These are phyloP conservation scores for Thymelicus lineola DNA, from an alignment of 2,888 invertebrate genomes.

Conservation along the genomic window DNA sequence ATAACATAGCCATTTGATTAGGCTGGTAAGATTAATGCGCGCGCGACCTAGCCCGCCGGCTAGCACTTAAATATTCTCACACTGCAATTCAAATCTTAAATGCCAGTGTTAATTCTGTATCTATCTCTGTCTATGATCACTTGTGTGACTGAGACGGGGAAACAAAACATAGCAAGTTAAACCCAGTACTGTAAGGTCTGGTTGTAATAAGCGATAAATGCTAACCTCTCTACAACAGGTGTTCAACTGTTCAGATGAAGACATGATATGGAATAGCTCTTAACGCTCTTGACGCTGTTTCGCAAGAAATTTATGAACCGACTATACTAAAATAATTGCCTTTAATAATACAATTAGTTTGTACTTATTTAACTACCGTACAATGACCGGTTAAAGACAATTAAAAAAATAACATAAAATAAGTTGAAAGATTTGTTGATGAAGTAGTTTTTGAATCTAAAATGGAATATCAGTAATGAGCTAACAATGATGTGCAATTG, in stretches of 20 bases:
- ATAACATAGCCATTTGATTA: slow-evolving; percentile 40
- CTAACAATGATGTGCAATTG: no score
- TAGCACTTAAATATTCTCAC: slow-evolving; percentile 27
- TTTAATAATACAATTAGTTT: background rate
- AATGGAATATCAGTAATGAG: no score
- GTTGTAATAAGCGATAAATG: slow-evolving; percentile 35
- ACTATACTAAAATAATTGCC: background rate
- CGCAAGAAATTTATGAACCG: background rate
- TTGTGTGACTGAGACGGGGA: slow-evolving; percentile 14
- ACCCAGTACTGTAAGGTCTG: slow-evolving; percentile 15
- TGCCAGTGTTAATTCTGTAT: slow-evolving; percentile 26
- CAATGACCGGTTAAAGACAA: background rate
- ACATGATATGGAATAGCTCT: slow-evolving; percentile 24
- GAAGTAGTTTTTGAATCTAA: no score
- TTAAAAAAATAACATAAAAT: no score
- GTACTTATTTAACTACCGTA: background rate
- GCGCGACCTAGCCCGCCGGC: slow-evolving; percentile 34
- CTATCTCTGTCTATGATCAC: slow-evolving; percentile 5
- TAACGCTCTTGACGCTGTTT: slow-evolving; percentile 8
- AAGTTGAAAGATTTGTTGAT: no score
- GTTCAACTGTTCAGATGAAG: slow-evolving; percentile 33
- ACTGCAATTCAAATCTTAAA: slow-evolving; percentile 35
- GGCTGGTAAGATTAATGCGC: slow-evolving; percentile 38
- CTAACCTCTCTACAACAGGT: slow-evolving; percentile 34
- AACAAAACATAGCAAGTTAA: slow-evolving; percentile 17